These are phyloP conservation scores for Amiota communis DNA, from an alignment of 2,888 invertebrate species.

Conservation along the genomic window DNA sequence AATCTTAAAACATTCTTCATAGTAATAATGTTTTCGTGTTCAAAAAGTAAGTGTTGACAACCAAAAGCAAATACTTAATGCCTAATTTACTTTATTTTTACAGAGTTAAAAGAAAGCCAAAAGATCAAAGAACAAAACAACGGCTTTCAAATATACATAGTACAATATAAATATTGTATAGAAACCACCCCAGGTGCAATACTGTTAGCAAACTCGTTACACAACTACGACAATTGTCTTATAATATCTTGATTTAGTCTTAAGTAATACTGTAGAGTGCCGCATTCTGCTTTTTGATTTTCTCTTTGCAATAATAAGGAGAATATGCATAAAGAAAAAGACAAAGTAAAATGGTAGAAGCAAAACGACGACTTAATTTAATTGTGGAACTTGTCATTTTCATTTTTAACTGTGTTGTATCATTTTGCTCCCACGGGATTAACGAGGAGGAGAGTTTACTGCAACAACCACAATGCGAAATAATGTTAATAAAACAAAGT, in stretches of 20 bases:
- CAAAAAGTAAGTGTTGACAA: not conserved
- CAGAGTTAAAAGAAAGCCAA: not conserved
- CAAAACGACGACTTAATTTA: constrained; percentile 27
- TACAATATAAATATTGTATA: not conserved
- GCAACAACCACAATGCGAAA: not conserved
- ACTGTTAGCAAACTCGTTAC: not conserved
- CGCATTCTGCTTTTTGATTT: constrained; percentile 24
- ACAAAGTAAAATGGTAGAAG: no score
- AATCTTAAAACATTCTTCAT: not conserved
- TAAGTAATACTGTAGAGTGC: not conserved
- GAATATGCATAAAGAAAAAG: not conserved
- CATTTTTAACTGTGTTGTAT: constrained; percentile 13
- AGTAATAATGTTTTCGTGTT: no score
- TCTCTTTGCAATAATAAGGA: constrained; percentile 32
- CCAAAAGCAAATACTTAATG: no score
- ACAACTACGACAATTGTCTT: not conserved
- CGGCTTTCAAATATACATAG: no score
- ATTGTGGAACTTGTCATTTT: constrained; percentile 31
- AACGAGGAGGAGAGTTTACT: not conserved
- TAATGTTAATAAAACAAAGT: no score
- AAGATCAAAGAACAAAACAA: constrained; percentile 18
- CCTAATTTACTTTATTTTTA: no score
- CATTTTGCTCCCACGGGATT: not conserved
- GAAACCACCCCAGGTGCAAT: constrained; percentile 27
- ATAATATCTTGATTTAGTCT: constrained; percentile 28